These are phyloP conservation scores for Pyrocephalus nanus DNA, from an alignment of 2,797 vertebrate species.

Conservation along the genomic window DNA sequence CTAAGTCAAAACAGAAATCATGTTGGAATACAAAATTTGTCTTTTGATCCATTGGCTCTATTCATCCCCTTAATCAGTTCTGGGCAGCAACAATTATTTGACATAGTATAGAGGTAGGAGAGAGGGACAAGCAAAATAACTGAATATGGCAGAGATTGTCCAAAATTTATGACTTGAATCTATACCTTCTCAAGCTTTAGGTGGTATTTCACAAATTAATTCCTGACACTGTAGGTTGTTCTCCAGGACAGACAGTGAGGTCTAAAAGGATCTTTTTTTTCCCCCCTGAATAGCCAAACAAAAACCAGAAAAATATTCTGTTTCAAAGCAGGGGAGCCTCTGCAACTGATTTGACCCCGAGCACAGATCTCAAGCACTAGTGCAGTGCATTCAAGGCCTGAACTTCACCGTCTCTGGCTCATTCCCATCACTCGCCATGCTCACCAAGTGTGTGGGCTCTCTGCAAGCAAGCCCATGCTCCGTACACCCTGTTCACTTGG, in stretches of 20 bases:
- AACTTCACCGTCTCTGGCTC: neutral
- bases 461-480: neutral
- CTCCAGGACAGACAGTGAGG: neutral
- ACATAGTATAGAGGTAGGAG: neutral
- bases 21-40: slow-evolving; percentile 51
- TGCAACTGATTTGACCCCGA: neutral
- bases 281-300: neutral
- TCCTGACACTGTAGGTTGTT: neutral
- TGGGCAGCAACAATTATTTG: neutral
- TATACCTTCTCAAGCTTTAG: neutral
- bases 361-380: neutral
- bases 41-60: slow-evolving; percentile 30
- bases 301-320: neutral
- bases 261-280: neutral
- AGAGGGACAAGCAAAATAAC: neutral
- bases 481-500: accelerated
- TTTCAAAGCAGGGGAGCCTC: neutral
- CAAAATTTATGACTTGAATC: neutral
- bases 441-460: neutral
- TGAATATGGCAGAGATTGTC: neutral
- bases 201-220: neutral
- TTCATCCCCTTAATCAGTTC: slow-evolving; percentile 1
- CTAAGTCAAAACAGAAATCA: slow-evolving; percentile 73
- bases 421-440: accelerated
- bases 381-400: neutral